Percentiles rank a stretch among this genome's conserved stretches.
Conservation (phyloP, 2,797 vertebrate species). For the Rousettus madagascariensis region DNA sequence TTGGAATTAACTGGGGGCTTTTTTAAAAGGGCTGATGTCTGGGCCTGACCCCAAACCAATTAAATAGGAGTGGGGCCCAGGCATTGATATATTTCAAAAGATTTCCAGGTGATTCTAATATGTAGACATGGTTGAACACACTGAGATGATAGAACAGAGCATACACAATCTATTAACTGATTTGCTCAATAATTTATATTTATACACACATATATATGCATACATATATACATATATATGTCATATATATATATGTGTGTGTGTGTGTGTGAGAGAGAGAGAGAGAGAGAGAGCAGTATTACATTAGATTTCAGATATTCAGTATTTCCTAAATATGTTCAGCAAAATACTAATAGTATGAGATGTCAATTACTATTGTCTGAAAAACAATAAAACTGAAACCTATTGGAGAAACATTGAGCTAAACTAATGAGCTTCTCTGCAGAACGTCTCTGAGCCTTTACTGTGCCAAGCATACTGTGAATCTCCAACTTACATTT, state of each 20-base stretch:
- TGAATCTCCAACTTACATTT: neutral
- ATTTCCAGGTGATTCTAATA: neutral
- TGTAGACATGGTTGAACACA: neutral
- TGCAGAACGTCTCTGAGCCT: neutral
- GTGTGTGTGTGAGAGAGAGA: no score
- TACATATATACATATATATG: no score
- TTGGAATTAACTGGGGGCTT: neutral
- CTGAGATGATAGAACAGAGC: neutral
- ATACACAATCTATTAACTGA: neutral
- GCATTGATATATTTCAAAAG: neutral
- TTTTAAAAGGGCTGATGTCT: neutral
- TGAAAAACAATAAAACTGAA: neutral
- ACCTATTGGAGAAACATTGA: neutral
- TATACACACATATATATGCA: neutral
- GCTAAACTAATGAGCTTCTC: neutral
- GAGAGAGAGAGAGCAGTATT: neutral
- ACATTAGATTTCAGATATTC: neutral
- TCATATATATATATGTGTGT: no score
- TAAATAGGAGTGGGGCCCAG: neutral
- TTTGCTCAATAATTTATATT: neutral
- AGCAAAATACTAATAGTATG: neutral
- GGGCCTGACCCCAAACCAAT: constrained; percentile 32
- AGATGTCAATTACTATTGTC: neutral
- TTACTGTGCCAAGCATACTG: neutral
- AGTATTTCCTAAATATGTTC: neutral